Evolutionary conservation across 2,888 invertebrate genomes (phyloP), one percentile per base, ranked within the genome.

Genomic region (Spodoptera littoralis): DNA sequence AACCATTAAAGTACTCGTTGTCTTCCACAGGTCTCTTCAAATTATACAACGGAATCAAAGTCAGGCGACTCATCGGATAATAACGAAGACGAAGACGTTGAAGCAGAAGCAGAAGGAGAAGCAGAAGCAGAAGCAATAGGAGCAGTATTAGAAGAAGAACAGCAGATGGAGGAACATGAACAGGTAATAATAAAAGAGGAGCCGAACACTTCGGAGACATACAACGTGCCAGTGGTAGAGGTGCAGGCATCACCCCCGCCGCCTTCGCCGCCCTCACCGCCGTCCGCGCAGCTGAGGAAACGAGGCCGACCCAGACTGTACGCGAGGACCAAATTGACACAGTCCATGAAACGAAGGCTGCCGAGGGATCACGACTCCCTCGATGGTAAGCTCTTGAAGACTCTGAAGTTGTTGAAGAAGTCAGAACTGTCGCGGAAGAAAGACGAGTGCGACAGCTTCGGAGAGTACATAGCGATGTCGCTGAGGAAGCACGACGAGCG

Each of bases 371-470:
- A 60, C n/a, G 80, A 65, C 4, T 74, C 61, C 49, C 69, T 88
- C 3, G 87, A 88, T 49, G 82, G 65, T 43, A 86, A 80, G 56
- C 68, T 90, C 1, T n/a, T 87, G 45, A 88, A 90, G 68, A 82
- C 89, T 9, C 55, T 90, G 6, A 86, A 81, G 51, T 48, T 86
- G 18, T 70, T 90, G 0, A 81, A 81, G 44, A 84, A 83, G 51
- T 87, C 89, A 0, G 87, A 89, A 30, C 51, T 84, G 2, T 76
- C 86, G 0, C 88, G 84, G 52, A 90, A 87, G 68, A 93, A 92
- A 69, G 94, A 94, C 45, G 94, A 93, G 58, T 94, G 94, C 67
- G 94, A 92, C 49, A 90, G 88, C 30, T 94, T 93, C 53, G 94
- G 94, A 0, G 93, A 93, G 55, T 94, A 94, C 68, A 93, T 94